phyloP scores from a whole-genome alignment of 2,888 invertebrate species.

The Tinea trinotella region DNA sequence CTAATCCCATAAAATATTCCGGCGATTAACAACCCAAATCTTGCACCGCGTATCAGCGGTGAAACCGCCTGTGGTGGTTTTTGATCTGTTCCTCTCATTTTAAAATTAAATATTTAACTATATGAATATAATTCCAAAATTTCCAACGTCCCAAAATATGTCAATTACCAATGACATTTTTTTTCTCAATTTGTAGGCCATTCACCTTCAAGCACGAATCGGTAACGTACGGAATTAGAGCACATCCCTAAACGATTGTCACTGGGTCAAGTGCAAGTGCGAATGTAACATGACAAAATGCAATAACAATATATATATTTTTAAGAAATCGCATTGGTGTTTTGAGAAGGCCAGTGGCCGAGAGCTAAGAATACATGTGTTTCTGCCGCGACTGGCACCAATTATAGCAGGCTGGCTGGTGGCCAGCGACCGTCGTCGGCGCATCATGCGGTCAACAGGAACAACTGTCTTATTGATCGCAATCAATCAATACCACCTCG shows the following conservation, averaged over 20 bases:
- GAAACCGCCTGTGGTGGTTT: constrained; percentile 54
- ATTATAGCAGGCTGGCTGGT: constrained; percentile 88
- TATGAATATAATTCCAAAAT: background rate
- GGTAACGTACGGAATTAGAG: constrained; percentile 26
- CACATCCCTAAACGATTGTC: constrained; percentile 32
- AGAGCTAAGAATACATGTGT: constrained; percentile 79
- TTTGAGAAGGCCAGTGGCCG: constrained; percentile 63
- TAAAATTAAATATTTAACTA: background rate
- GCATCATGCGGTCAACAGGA: constrained; percentile 37
- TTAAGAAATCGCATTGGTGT: constrained; percentile 33
- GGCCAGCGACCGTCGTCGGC: constrained; percentile 75
- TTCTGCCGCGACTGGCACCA: constrained; percentile 80
- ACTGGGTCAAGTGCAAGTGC: constrained; percentile 67
- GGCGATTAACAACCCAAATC: constrained; percentile 44
- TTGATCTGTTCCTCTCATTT: constrained; percentile 28
- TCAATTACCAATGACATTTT: background rate
- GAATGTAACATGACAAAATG: constrained; percentile 32
- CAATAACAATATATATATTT: constrained; percentile 35
- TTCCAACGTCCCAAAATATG: background rate
- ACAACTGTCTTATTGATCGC: constrained; percentile 48
- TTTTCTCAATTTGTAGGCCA: constrained; percentile 29
- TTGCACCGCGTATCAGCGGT: constrained; percentile 48
- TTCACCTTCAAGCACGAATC: constrained; percentile 32
- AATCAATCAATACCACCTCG: constrained; percentile 39
- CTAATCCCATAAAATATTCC: constrained; percentile 48